Evolutionary conservation across 2,797 vertebrate species (phyloP), one percentile per base, ranked within the genome.

Genomic region (Lepus townsendii): DNA sequence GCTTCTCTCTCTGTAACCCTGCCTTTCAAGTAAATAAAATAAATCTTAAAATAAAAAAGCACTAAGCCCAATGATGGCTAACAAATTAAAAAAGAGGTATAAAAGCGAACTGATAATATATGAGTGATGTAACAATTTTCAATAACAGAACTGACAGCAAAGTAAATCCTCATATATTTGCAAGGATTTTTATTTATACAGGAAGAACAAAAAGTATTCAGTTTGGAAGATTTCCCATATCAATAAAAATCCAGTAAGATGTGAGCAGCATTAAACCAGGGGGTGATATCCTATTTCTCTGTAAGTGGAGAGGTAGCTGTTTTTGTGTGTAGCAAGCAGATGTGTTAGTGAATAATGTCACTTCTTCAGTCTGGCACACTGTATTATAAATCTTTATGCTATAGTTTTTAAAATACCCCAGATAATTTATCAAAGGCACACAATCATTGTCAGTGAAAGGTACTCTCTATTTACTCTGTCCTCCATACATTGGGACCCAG

Each of bases 311-410:
- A 92, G 76, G 10, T 12, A n/a, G 38, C 7, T 60, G 22, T 30
- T 69, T 69, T 32, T 83, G 26, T 73, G 10, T 73, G 88, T 88
- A 93, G 73, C 14, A 80, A 86, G 57, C 22, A 79, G 26, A 68
- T 78, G 42, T 69, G 3, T 30, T 60, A 32, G 5, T n/a, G 32
- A 86, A 89, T 78, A 60, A 69, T 50, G 88, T 8, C 69, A 75
- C 72, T 87, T 75, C 22, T 82, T 89, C 27, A 77, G 2, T 47
- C 22, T 68, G 68, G 54, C 77, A 3, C 14, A 73, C 42, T 77
- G 12, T 78, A 75, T 35, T 52, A 75, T 82, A 75, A 80, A 93
- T 82, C 52, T 91, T 47, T 84, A 54, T 47, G 16, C 90, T 69
- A 73, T 83, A 77, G 2, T 54, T 91, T 90, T 22, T 26, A 7